A percentile compares a stretch with the other conserved stretches of the same genome.
Evolutionary conservation across 2,113 vertebrate genomes (phyloP).

Genomic region (Ictalurus punctatus): DNA sequence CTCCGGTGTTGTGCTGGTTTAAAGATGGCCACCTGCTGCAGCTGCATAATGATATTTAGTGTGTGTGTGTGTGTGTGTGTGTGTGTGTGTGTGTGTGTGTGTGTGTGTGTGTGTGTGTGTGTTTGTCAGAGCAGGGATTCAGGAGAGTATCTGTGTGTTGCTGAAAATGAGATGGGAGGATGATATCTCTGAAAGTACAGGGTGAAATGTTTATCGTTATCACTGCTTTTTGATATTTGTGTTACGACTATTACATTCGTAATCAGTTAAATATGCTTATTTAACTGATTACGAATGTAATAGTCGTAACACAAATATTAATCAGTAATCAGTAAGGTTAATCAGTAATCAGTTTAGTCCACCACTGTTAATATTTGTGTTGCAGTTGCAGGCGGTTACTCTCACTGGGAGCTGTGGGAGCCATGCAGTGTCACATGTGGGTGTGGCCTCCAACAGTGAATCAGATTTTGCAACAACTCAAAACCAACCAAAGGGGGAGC

Average conservation of each 20-base stretch:
- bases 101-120: conserved; percentile 38
- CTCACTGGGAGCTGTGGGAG: conserved; percentile 76
- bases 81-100: neutral
- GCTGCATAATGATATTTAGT: neutral
- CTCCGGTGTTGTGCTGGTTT: conserved; percentile 79
- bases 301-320: no score
- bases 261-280: neutral
- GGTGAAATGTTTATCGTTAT: conserved; percentile 71
- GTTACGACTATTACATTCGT: neutral
- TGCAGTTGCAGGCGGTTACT: conserved; percentile 76
- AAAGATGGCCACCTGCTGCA: conserved; percentile 73
- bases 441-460: conserved; percentile 72
- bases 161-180: conserved; percentile 79
- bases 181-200: conserved; percentile 78
- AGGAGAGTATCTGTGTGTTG: conserved; percentile 83
- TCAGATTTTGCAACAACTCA: conserved; percentile 75
- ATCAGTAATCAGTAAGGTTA: no score
- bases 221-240: neutral
- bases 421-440: conserved; percentile 77
- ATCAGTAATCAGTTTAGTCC: neutral
- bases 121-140: conserved; percentile 63
- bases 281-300: no score
- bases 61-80: conserved; percentile 21
- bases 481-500: conserved; percentile 72
- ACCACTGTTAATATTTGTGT: neutral